Base-by-base conservation (phyloP, 2,888 invertebrate species). In the Antheraea yamamai region DNA sequence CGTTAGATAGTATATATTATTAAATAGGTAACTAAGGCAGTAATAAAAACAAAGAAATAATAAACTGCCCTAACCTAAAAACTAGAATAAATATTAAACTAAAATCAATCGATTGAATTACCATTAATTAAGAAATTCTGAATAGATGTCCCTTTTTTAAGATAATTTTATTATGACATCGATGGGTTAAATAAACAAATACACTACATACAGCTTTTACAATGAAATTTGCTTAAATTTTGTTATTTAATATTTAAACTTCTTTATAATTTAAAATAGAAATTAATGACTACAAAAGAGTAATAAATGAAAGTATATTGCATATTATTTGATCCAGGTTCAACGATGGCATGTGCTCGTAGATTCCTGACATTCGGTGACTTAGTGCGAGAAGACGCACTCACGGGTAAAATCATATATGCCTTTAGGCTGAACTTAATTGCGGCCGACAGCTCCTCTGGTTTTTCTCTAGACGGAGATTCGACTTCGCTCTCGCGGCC, bases 271-370 rank as follows among this genome's bases (percentile, higher is more conserved):
- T 55, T 52, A 52, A 52, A 18, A 55, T 4, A 55, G 0, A 55
- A 55, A 55, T 55, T 55, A 55, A 55, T 18, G 52, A 55, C 0
- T 18, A 55, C 12, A 12, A 12, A 12, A 47, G 47, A 47, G 47
- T 47, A 10, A 47, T 47, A 47, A 12, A 47, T 47, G 12, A 2
- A 61, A 10, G 55, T 20, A 6, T 61, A 61, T n/a, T n/a, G n/a
- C 30, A 26, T 47, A 61, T 23, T 23, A 16, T 66, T 20, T 58
- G 10, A 35, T 47, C 1, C 97, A 98, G 94, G 97, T 99, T 77
- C 98, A 98, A 87, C 97, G 98, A 75, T 99, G 99, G 99, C 99
- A 99, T 91, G 97, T 98, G 58, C 93, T 99, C 78, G 96, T 98
- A 82, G 97, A 97, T 88, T 97, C 97, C 91, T 96, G 96, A 96